A percentile compares a stretch with the other conserved stretches of the same genome.
These are phyloP conservation scores for Clarias pachynema DNA, from an alignment of 2,797 vertebrate species.

Conservation along the genomic window DNA sequence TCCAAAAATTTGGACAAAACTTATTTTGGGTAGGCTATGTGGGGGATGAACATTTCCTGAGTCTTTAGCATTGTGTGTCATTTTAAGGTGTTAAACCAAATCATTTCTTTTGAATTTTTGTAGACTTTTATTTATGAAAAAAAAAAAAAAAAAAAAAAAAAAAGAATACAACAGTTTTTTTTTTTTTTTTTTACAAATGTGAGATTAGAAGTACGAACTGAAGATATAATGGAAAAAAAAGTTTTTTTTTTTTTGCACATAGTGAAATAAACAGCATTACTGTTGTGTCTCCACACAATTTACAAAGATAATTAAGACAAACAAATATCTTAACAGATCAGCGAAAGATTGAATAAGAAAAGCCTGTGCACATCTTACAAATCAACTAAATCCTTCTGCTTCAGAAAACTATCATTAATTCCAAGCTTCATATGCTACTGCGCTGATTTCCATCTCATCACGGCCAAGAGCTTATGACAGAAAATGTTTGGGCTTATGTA, in stretches of 20 bases:
- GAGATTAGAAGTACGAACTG: slow-evolving; percentile 54
- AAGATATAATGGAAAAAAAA: slow-evolving; percentile 45
- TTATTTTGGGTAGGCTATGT: neutral
- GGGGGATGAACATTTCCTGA: neutral
- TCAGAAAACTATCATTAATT: slow-evolving; percentile 30
- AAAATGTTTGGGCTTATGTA: slow-evolving; percentile 37
- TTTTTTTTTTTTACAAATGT: slow-evolving; percentile 58
- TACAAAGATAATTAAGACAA: slow-evolving; percentile 59
- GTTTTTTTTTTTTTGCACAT: slow-evolving; percentile 45
- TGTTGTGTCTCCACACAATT: slow-evolving; percentile 45
- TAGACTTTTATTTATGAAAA: slow-evolving; percentile 66
- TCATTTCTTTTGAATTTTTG: slow-evolving; percentile 30
- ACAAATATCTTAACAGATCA: slow-evolving; percentile 49
- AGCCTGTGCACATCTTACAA: slow-evolving; percentile 47
- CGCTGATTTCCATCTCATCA: slow-evolving; percentile 28
- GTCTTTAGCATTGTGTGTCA: neutral
- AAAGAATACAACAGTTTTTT: slow-evolving; percentile 59
- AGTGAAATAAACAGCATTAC: slow-evolving; percentile 49
- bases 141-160: too few relatives aligned
- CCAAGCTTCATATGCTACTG: slow-evolving; percentile 15
- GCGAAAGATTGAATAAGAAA: slow-evolving; percentile 59
- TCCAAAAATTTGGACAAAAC: neutral
- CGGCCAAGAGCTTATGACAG: slow-evolving; percentile 28
- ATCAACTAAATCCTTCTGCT: slow-evolving; percentile 44
- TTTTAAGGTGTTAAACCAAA: neutral